Evolutionary conservation across 2,888 invertebrate genomes (phyloP).

Genomic region (Crossocerus cetratus): DNA sequence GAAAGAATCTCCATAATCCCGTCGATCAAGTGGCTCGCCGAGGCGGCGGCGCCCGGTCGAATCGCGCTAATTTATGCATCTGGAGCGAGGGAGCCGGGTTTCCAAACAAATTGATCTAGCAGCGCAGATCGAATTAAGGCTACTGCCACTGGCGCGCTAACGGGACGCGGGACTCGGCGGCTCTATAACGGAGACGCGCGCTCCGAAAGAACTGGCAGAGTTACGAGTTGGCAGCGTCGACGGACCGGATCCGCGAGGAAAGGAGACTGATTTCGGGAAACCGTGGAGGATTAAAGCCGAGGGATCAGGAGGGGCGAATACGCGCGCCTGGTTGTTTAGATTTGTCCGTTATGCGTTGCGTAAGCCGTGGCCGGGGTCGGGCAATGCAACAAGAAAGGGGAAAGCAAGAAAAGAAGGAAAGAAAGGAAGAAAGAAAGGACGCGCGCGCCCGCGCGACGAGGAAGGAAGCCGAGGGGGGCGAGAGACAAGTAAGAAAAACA

Average conservation of each 20-base stretch:
- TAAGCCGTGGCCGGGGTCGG: conserved; percentile 46
- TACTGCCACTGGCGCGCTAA: background rate
- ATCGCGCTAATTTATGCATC: conserved; percentile 45
- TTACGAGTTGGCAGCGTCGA: no score
- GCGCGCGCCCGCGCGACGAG: conserved; percentile 58
- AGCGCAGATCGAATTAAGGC: conserved; percentile 37
- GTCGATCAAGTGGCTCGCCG: conserved; percentile 22
- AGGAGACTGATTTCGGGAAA: background rate
- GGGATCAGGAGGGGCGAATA: conserved; percentile 10
- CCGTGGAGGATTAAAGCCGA: background rate
- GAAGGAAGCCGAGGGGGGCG: conserved; percentile 56
- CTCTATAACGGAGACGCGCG: background rate
- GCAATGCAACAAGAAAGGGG: conserved; percentile 49
- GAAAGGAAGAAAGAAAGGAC: conserved; percentile 36
- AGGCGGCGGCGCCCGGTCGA: background rate
- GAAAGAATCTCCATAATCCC: conserved; percentile 16
- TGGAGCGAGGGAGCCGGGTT: conserved; percentile 42
- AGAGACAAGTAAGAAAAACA: conserved; percentile 58
- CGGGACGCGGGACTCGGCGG: background rate
- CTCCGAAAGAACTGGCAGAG: background rate
- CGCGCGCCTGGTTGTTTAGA: conserved; percentile 55
- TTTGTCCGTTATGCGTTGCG: conserved; percentile 62
- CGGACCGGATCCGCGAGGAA: background rate
- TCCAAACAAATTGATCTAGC: conserved; percentile 31
- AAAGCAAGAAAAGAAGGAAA: conserved; percentile 32